phyloP scores from a whole-genome alignment of 2,113 vertebrate genomes.

The Lycocorax pyrrhopterus region DNA sequence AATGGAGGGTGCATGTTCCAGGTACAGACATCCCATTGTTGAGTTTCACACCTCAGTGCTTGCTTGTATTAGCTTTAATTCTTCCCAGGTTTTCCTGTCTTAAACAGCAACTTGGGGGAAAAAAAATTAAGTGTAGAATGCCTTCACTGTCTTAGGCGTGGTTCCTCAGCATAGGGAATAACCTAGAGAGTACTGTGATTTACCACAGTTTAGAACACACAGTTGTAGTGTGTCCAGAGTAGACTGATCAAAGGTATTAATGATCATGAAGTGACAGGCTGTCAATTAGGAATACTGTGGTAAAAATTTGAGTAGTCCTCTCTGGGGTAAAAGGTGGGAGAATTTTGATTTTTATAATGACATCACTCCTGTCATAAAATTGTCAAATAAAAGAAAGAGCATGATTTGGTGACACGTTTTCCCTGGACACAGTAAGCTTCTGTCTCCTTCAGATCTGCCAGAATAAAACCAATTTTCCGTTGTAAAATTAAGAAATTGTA shows the following conservation, averaged over 20 bases:
- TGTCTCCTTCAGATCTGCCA: background rate
- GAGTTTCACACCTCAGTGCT: background rate
- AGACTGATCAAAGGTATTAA: background rate
- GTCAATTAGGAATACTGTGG: background rate
- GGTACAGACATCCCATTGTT: background rate
- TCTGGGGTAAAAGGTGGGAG: background rate
- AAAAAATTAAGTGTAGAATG: background rate
- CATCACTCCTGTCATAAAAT: background rate
- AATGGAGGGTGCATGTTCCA: rapidly evolving
- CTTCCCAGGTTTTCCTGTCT: background rate
- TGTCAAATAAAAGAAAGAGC: background rate
- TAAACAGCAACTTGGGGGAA: background rate
- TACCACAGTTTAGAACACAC: background rate
- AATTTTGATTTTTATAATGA: background rate
- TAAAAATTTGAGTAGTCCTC: background rate
- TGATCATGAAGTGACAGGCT: background rate
- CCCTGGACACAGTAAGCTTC: background rate
- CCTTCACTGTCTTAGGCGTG: background rate
- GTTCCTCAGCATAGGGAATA: background rate
- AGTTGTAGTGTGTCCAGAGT: background rate
- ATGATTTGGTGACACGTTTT: background rate
- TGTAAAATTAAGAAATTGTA: background rate
- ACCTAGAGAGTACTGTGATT: background rate
- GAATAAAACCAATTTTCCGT: background rate
- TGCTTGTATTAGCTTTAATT: background rate